Base-by-base conservation (phyloP, 2,113 vertebrate genomes). In the Dasyprocta punctata region DNA sequence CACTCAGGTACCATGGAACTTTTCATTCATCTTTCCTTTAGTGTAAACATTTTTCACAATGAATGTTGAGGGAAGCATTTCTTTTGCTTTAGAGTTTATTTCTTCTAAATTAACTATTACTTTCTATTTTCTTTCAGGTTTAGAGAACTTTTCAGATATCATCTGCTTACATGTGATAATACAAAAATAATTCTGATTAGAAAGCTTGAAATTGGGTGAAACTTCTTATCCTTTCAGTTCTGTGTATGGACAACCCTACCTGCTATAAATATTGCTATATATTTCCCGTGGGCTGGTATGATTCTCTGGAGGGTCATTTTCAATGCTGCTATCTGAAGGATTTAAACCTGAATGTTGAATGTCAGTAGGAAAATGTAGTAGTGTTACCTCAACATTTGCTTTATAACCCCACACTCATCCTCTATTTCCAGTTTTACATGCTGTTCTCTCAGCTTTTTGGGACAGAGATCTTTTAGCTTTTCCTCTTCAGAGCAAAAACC, bases 301-400 rank as follows among this genome's bases (percentile, higher is more conserved):
- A 52, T 77, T 78, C 36, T 90, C 75, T 87, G 90, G 67, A 60
- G 54, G n/a, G 73, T 28, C 84, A 41, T 26, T 92, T 83, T 47
- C 65, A 17, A 67, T 14, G 58, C 5, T 80, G 41, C 17, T 49
- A 9, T 33, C 33, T 38, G n/a, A 9, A 63, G 73, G 9, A 13
- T 80, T 87, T 67, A 88, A 65, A 7, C 2, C 5, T 69, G 9
- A 9, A 14, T 85, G 1, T 28, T 14, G n/a, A 1, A 3, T 67
- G 33, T 30, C 87, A 30, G 10, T 47, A 65, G 16, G 47, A 60
- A 69, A 38, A 19, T 30, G 14, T 71, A 41, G 28, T 36, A 20
- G n/a, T 33, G 7, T 88, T 88, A 44, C 52, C n/a, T 90, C 36
- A 85, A 9, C 9, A 8, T 69, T 47, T 3, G 3, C 73, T 73